Conservation (phyloP, 2,797 vertebrate species). For the Zenarchopterus dispar region DNA sequence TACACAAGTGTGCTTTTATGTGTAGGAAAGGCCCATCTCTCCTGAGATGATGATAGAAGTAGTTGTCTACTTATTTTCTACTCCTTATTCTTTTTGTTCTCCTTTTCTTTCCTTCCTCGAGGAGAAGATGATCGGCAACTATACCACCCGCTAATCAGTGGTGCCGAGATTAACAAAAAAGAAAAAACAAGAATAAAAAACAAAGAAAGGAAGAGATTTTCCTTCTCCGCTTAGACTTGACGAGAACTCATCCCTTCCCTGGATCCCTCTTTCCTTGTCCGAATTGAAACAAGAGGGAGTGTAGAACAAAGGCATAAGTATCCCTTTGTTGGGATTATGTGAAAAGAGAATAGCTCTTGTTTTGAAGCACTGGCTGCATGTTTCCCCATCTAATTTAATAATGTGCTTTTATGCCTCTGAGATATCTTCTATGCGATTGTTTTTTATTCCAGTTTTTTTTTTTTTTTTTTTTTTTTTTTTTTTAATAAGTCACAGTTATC, state of each 20-base stretch:
- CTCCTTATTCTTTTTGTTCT: constrained; percentile 13
- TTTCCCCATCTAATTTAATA: constrained; percentile 80
- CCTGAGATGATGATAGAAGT: constrained; percentile 46
- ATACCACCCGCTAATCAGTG: constrained; percentile 68
- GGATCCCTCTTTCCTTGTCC: constrained; percentile 67
- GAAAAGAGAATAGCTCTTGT: constrained; percentile 73
- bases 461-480: constrained; percentile 24
- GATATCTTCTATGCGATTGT: constrained; percentile 32
- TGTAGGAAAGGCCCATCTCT: constrained; percentile 44
- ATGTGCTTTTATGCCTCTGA: constrained; percentile 60
- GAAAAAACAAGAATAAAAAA: constrained; percentile 64
- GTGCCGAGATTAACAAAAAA: constrained; percentile 61
- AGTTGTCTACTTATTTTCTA: constrained; percentile 38
- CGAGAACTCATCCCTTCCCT: constrained; percentile 62
- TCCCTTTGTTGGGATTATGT: constrained; percentile 80
- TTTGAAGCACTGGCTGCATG: constrained; percentile 66
- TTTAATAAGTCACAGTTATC: constrained; percentile 26
- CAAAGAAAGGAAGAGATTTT: constrained; percentile 58
- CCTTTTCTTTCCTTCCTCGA: constrained; percentile 26
- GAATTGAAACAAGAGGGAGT: constrained; percentile 63
- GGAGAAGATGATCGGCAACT: constrained; percentile 36
- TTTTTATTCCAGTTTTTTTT: constrained; percentile 21
- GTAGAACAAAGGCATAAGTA: constrained; percentile 75
- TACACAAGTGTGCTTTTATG: constrained; percentile 22
- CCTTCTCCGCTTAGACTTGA: constrained; percentile 62